Evolutionary conservation across 2,888 invertebrate genomes (phyloP), one percentile per base, ranked within the genome.

Genomic region (Mesorhabditis belari): DNA sequence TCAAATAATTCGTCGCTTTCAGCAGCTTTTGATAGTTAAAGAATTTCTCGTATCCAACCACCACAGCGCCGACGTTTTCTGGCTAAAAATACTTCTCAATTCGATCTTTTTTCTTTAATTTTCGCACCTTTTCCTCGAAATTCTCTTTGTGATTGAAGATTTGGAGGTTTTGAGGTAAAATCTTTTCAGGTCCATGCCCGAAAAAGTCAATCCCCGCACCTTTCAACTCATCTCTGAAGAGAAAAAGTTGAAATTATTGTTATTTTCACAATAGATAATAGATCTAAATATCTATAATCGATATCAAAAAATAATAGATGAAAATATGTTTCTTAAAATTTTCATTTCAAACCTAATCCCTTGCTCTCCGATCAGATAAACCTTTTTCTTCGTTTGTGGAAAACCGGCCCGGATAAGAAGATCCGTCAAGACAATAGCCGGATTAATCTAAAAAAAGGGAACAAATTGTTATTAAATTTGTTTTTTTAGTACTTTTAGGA

Each of bases 11-110:
- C 1, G 90, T 89, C 0, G 95, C 95, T 83, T 91, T 92, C 80
- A 90, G 85, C 80, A 95, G 86, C 84, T 96, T 96, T 0, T 88
- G 87, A 81, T 90, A 93, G 80, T 90, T 92, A 77, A 96, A 88
- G 82, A 93, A 88, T 66, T 89, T 88, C 83, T 98, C 96, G 81
- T 92, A 94, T 2, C 94, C 95, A 44, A 95, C 91, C 25, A 95
- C 86, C 0, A 98, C 96, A 49, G 94, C 95, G 0, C 90, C 91
- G 24, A 96, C 81, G 80, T 84, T 73, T 19, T 76, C 65, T 26
- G 59, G 49, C 58, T 64, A 27, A 50, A 60, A 23, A 29, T 49
- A 4, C 5, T 19, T 49, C 5, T 4, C 21, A 21, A n/a, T n/a
- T n/a, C n/a, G n/a, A n/a, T n/a, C n/a, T n/a, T n/a, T n/a, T n/a